Conservation (phyloP, 2,888 invertebrate species). For the Ptycholaimellus sp. region DNA sequence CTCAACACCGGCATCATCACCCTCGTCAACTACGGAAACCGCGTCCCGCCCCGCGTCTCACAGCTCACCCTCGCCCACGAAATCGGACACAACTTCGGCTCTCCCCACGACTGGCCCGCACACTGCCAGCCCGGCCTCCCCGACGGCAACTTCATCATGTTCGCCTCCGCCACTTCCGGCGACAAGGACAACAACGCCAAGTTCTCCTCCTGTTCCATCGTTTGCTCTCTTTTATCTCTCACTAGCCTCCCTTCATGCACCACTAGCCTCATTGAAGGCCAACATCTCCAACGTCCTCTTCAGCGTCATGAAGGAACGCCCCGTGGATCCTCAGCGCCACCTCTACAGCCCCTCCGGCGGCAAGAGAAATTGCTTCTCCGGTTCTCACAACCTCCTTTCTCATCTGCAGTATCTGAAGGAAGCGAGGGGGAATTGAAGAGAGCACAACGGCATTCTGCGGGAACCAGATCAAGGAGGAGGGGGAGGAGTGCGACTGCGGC, state of each 20-base stretch:
- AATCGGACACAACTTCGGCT: slow-evolving; percentile 96
- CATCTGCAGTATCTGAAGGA: no score
- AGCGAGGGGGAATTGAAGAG: no score
- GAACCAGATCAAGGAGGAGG: slow-evolving; percentile 88
- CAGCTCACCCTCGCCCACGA: slow-evolving; percentile 92
- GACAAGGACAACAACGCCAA: slow-evolving; percentile 90
- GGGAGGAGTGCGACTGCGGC: slow-evolving; percentile 96
- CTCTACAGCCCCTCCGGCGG: slow-evolving; percentile 1
- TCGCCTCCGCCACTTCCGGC: slow-evolving; percentile 91
- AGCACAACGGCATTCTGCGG: slow-evolving; percentile 91
- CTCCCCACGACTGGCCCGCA: no score
- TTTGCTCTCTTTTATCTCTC: no score
- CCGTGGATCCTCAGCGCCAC: slow-evolving; percentile 3
- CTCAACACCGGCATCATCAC: slow-evolving; percentile 96
- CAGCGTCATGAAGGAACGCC: slow-evolving; percentile 12
- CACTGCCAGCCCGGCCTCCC: slow-evolving; percentile 69
- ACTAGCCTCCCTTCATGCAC: no score
- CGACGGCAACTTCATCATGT: slow-evolving; percentile 96
- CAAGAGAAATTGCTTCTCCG: slow-evolving; percentile 9
- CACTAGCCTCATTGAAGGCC: no score
- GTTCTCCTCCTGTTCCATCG: slow-evolving; percentile 76
- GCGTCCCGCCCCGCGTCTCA: slow-evolving; percentile 88
- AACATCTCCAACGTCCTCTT: slow-evolving; percentile 18
- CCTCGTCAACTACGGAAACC: slow-evolving; percentile 86
- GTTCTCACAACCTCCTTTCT: no score